Evolutionary conservation across 2,888 invertebrate species (phyloP), one percentile per base, ranked within the genome.

Genomic region (Ceriagrion tenellum): DNA sequence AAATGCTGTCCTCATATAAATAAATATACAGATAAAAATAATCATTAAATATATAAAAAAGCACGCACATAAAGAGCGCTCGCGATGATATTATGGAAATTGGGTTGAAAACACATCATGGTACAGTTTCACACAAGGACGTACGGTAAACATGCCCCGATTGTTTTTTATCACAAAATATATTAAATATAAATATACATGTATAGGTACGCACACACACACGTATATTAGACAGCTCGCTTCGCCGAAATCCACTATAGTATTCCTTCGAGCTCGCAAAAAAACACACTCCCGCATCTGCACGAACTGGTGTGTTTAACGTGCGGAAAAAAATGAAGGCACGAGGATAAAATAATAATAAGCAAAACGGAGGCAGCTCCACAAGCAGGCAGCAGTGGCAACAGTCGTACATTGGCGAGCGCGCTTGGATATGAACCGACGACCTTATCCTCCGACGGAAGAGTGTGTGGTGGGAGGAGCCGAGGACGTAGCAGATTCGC

Each of bases 401-500:
- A 56, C 91, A 35, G 35, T 91, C 59, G 91, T 63, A 63, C 63
- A 91, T 63, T 63, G 47, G 47, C 47, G 47, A 47, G 47, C 91
- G 91, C 91, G 26, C 59, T 59, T 47, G 91, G 91, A 26, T 91
- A 63, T 63, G 91, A 91, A 91, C 91, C 91, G 23, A 63, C 59
- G 40, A 91, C 91, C 91, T 59, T 18, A 10, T 63, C 63, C 91
- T 40, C 20, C 35, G 26, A 63, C 69, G 91, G 91, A 30, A 18
- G 91, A 40, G 91, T 69, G 47, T 2, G 55, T n/a, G 30, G 55
- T 6, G 56, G n/a, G 13, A 40, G 91, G 63, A 30, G 35, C 8
- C 40, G 35, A 23, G 56, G 47, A 47, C 4, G 90, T 35, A 8
- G 59, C 55, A 59, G 30, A 69, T 69, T 69, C 69, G 69, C 69